A percentile compares a stretch with the other conserved stretches of the same genome.
These are phyloP conservation scores for Oxycera nigricornis DNA, from an alignment of 2,888 invertebrate genomes.

Conservation along the genomic window DNA sequence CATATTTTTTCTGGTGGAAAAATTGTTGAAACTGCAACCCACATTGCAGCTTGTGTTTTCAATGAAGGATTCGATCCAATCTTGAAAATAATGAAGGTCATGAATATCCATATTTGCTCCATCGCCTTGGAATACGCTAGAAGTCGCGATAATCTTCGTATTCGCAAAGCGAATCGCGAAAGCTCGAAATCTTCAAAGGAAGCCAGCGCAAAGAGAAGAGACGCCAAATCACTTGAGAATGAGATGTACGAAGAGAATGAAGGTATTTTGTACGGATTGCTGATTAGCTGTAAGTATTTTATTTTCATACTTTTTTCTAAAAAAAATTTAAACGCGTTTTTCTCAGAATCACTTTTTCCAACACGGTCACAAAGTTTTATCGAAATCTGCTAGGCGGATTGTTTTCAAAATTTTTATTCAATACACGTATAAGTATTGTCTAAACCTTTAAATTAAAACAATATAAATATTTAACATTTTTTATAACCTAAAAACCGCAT, in stretches of 20 bases:
- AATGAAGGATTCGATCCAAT: not conserved
- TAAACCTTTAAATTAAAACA: not conserved
- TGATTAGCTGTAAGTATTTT: too few relatives aligned
- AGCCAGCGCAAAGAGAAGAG: too few relatives aligned
- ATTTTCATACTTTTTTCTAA: not conserved
- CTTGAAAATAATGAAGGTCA: not conserved
- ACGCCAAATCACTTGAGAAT: not conserved
- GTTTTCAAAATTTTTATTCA: not conserved
- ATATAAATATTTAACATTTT: not conserved
- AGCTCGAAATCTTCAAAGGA: too few relatives aligned
- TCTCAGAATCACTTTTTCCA: not conserved
- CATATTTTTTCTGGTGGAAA: too few relatives aligned
- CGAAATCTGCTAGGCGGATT: not conserved
- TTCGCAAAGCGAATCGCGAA: not conserved
- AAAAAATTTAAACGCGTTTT: not conserved
- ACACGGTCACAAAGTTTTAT: not conserved
- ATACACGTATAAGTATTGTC: not conserved
- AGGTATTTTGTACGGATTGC: too few relatives aligned
- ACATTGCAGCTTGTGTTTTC: not conserved
- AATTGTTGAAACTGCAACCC: too few relatives aligned
- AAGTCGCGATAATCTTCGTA: not conserved
- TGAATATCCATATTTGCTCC: not conserved
- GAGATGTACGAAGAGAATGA: not conserved
- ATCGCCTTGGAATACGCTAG: not conserved
- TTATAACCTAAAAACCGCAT: not conserved